phyloP scores from a whole-genome alignment of 2,888 invertebrate species.

The Trichopoda pennipes region DNA sequence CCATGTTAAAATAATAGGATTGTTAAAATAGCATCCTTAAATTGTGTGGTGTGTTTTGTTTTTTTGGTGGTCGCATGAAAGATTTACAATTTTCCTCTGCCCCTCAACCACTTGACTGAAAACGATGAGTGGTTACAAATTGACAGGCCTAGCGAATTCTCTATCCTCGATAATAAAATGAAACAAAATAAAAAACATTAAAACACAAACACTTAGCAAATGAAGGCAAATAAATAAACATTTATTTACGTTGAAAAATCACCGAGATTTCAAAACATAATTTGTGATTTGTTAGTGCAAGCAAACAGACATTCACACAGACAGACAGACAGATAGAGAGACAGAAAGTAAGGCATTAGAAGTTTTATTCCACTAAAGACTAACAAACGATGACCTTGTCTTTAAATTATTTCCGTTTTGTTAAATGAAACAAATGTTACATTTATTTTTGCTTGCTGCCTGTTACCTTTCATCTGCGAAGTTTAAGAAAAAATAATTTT shows the following conservation, averaged over 20 bases:
- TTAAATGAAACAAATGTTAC: conserved; percentile 62
- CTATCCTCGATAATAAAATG: conserved; percentile 9
- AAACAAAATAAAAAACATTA: background rate
- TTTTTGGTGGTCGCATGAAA: conserved; percentile 32
- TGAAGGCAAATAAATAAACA: conserved; percentile 71
- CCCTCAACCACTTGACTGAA: conserved; percentile 43
- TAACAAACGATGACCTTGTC: conserved; percentile 52
- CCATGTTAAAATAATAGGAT: conserved; percentile 45
- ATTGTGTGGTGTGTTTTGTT: background rate
- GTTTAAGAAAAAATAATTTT: conserved; percentile 39
- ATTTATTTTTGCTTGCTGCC: conserved; percentile 44
- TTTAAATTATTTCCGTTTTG: conserved; percentile 36
- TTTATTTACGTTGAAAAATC: conserved; percentile 60
- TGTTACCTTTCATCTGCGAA: conserved; percentile 44
- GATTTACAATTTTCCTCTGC: background rate
- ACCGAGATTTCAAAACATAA: conserved; percentile 60
- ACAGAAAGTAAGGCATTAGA: no score
- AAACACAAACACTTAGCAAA: conserved; percentile 68
- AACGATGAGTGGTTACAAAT: conserved; percentile 60
- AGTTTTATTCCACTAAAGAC: conserved; percentile 6
- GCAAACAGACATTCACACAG: background rate
- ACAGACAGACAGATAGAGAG: background rate
- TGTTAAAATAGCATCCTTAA: conserved; percentile 29
- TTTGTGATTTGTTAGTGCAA: conserved; percentile 59
- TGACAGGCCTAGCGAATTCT: conserved; percentile 71